Evolutionary conservation across 2,797 vertebrate species (phyloP), one percentile per base, ranked within the genome.

Genomic region (Darevskia mixta): DNA sequence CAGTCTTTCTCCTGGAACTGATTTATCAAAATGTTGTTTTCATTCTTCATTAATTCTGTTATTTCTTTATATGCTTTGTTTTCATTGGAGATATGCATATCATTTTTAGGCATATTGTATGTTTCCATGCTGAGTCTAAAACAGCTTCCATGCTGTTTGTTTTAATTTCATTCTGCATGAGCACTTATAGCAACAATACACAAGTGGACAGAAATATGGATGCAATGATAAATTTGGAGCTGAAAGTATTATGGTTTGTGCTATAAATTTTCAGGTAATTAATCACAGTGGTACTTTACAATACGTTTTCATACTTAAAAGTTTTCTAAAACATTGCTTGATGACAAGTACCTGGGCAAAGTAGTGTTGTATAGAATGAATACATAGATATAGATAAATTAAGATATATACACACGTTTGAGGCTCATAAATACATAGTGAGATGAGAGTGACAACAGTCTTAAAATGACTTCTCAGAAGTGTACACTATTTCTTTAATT

Each of bases 141-240:
- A 85, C 45, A 85, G 76, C 77, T 17, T 79, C 69, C 87, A 85
- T 88, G 87, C 82, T 88, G 87, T 61, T 88, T 88, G 82, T 85
- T 88, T 88, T 88, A 88, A 85, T 89, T 89, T 89, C 75, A 66
- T 83, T 89, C 80, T 83, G n/a, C 41, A 87, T 73, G 64, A 79
- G 58, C 10, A 83, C 55, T 71, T 83, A 72, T 80, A 80, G n/a
- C 38, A 20, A 23, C 41, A 41, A 38, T 66, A 83, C 17, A 84
- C 29, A 79, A 82, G n/a, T 75, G 67, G 85, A 75, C 55, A 73
- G 58, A 84, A 73, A 83, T 49, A 43, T 61, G 55, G 58, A 75
- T 79, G n/a, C 23, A 86, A 45, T 78, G 73, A 83, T 73, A 79
- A 79, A 75, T 83, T n/a, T 41, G 55, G 83, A 79, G 55, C 25